Conservation (phyloP, 2,113 vertebrate genomes). For the Channa argus region DNA sequence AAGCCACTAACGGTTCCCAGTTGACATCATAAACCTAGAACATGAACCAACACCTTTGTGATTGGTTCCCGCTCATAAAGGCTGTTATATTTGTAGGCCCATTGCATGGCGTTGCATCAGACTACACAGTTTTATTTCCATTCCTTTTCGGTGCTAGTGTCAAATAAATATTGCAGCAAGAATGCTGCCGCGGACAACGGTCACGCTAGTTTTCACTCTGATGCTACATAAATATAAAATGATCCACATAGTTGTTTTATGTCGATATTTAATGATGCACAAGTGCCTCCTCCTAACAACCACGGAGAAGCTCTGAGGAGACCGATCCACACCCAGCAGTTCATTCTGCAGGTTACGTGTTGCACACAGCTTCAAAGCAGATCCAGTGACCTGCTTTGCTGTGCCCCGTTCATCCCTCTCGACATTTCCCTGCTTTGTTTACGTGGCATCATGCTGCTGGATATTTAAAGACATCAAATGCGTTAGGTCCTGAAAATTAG, state of each 20-base stretch:
- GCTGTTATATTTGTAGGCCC: not conserved
- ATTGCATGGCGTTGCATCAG: slow-evolving; percentile 16
- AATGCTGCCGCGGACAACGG: not conserved
- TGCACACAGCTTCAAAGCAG: slow-evolving; percentile 45
- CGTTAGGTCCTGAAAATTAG: slow-evolving; percentile 59
- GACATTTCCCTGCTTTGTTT: not conserved
- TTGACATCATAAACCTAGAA: not conserved
- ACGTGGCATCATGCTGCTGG: slow-evolving; percentile 2
- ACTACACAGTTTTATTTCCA: not conserved
- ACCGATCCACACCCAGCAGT: slow-evolving; percentile 23
- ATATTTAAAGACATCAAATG: slow-evolving; percentile 66
- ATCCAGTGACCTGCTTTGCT: slow-evolving; percentile 40
- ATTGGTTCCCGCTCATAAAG: not conserved
- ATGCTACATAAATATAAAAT: not conserved
- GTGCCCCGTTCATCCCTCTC: slow-evolving; percentile 14
- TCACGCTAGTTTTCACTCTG: not conserved
- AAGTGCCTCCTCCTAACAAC: not conserved
- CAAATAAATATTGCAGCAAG: slow-evolving; percentile 2
- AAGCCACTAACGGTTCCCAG: not conserved
- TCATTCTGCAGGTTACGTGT: slow-evolving; percentile 22
- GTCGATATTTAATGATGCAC: not conserved
- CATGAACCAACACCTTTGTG: slow-evolving; percentile 7
- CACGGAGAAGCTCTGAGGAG: not conserved
- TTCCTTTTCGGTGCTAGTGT: not conserved
- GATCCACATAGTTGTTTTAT: no score